Percentiles rank a stretch among this genome's conserved stretches.
Evolutionary conservation across 2,888 invertebrate species (phyloP).

Genomic region (Coremacera marginata): DNA sequence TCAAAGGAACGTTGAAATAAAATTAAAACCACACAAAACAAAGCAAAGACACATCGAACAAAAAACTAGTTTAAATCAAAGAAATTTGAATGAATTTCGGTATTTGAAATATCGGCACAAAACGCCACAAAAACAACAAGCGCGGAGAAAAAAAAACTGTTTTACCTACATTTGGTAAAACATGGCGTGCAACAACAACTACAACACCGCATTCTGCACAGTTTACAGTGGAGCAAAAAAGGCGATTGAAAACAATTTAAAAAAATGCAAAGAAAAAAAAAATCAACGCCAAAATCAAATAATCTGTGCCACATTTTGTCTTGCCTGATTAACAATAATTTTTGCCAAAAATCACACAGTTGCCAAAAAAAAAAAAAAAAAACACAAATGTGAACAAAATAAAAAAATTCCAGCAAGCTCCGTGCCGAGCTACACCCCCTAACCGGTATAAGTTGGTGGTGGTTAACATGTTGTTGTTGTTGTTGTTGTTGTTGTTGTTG

Average conservation of each 20-base stretch:
- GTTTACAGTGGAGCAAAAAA: neutral
- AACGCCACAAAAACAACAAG: neutral
- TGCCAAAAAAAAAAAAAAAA: neutral
- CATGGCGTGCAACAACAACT: neutral
- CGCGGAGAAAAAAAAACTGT: neutral
- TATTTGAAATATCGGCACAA: neutral
- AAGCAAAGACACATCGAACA: neutral
- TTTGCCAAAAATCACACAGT: constrained; percentile 15
- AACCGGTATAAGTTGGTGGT: neutral
- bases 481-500: constrained; percentile 8
- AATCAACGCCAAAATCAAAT: neutral
- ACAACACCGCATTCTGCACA: neutral
- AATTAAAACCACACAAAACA: neutral
- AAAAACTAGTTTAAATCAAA: constrained; percentile 13
- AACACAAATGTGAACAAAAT: neutral
- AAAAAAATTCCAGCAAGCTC: neutral
- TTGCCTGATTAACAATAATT: constrained; percentile 18
- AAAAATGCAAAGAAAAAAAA: neutral
- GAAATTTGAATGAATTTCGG: constrained; percentile 23
- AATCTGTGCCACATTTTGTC: constrained; percentile 29
- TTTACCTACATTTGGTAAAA: constrained; percentile 7
- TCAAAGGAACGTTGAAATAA: neutral
- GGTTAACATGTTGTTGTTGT: neutral
- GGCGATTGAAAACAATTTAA: neutral
- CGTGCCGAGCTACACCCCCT: neutral